These are phyloP conservation scores for Drosophila neotestacea DNA, from an alignment of 2,888 invertebrate genomes.

Conservation along the genomic window DNA sequence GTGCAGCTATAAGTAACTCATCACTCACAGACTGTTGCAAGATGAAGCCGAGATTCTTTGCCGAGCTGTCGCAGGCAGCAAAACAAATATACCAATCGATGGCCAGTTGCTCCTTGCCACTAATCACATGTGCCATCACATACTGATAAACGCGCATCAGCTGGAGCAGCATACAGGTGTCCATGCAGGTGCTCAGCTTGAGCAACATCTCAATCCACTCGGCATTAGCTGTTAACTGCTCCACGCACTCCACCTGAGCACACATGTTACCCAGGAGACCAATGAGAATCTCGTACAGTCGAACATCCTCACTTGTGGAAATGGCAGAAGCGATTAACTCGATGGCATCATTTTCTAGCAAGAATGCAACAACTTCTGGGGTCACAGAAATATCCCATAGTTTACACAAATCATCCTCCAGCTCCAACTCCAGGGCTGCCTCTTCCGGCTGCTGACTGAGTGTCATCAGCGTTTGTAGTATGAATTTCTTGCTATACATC, in stretches of 20 bases:
- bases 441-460: slow-evolving; percentile 82
- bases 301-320: slow-evolving; percentile 87
- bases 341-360: slow-evolving; percentile 89
- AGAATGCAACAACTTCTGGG: slow-evolving; percentile 90
- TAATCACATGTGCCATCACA: slow-evolving; percentile 86
- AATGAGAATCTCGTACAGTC: slow-evolving; percentile 92
- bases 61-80: slow-evolving; percentile 85
- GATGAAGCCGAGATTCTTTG: slow-evolving; percentile 89
- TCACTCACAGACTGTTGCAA: slow-evolving; percentile 90
- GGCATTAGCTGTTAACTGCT: slow-evolving; percentile 87
- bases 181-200: slow-evolving; percentile 87
- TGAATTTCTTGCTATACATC: slow-evolving; percentile 91
- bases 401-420: slow-evolving; percentile 91
- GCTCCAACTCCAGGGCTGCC: slow-evolving; percentile 83
- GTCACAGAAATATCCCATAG: slow-evolving; percentile 95
- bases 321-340: slow-evolving; percentile 87
- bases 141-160: slow-evolving; percentile 88
- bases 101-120: slow-evolving; percentile 83
- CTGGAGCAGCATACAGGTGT: slow-evolving; percentile 91
- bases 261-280: slow-evolving; percentile 95
- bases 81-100: slow-evolving; percentile 86
- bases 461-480: slow-evolving; percentile 89
- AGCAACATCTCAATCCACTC: slow-evolving; percentile 87
- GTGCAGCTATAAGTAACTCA: slow-evolving; percentile 87
- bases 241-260: slow-evolving; percentile 88